Base-by-base conservation (phyloP, 2,888 invertebrate species). In the Gymnoscelis rufifasciata region DNA sequence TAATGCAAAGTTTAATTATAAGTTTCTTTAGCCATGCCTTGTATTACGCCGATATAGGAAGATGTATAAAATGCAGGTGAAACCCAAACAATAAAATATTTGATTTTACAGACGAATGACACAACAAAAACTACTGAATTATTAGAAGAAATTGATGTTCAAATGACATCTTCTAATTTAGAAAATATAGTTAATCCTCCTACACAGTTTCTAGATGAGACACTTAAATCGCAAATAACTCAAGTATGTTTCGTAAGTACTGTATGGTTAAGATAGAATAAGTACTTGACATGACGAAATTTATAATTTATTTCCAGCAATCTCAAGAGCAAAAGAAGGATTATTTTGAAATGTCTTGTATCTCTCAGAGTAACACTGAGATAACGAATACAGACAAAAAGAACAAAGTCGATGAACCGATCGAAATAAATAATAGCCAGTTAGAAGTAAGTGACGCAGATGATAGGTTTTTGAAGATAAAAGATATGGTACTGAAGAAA, bases 401-500 rank as follows among this genome's bases (percentile, higher is more conserved):
- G 4, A 40, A 46, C 12, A 47, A 54, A 14, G 59, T 60, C 30
- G 60, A 48, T 37, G 58, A 60, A 40, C 51, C 19, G 6, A 66
- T 70, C 59, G 66, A 66, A 51, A 61, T 63, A 26, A 39, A 51
- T 2, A 66, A 54, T 13, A 79, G 67, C 46, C 68, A 73, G 53
- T 23, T 71, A 7, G 56, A 80, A 11, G 52, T 55, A 1, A 75
- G 68, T 44, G 52, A 55, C 10, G 64, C 51, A 47, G 74, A 74
- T 27, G 77, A 76, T 12, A 73, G 71, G 36, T 77, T 65, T 37
- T 57, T 50, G 10, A 73, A 68, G 47, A 74, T 79, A 7, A 74
- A 76, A 61, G 75, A 82, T 28, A 77, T 76, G 66, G 66, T 81
- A 39, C 44, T 81, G 8, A 82, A 74, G 51, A 71, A 79, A 58